Conservation (phyloP, 2,113 vertebrate species). For the Symphodus melops region DNA sequence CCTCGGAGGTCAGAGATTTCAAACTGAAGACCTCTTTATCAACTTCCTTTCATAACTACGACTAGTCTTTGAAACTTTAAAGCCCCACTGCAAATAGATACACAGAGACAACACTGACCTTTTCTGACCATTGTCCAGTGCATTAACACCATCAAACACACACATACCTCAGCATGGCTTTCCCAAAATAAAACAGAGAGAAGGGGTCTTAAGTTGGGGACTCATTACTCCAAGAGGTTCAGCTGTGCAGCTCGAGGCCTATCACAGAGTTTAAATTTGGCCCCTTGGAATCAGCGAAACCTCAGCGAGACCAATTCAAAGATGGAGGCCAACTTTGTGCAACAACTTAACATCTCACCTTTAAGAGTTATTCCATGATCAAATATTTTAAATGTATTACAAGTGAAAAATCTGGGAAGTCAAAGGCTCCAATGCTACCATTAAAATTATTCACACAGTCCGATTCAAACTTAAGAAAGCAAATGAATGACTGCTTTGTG, state of each 20-base stretch:
- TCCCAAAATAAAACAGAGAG: constrained; percentile 57
- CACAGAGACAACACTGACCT: constrained; percentile 30
- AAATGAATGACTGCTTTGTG: too few relatives aligned
- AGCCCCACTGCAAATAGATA: constrained; percentile 38
- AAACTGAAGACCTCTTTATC: constrained; percentile 14
- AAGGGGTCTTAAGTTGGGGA: constrained; percentile 37
- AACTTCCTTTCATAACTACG: neutral
- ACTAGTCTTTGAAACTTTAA: constrained; percentile 37
- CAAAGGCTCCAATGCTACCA: too few relatives aligned
- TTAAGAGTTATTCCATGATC: neutral
- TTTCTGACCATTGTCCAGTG: constrained; percentile 13
- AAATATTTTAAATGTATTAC: too few relatives aligned
- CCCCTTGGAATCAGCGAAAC: neutral
- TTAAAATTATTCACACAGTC: too few relatives aligned
- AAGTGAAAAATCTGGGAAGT: too few relatives aligned
- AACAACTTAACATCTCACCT: neutral
- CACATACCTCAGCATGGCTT: constrained; percentile 19
- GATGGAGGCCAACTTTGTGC: neutral
- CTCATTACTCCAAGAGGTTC: constrained; percentile 26
- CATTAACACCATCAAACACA: constrained; percentile 16
- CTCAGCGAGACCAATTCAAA: neutral
- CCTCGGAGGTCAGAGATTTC: neutral
- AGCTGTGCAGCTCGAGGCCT: neutral
- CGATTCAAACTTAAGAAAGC: too few relatives aligned
- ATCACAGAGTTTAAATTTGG: constrained; percentile 5